These are phyloP conservation scores for Champsocephalus esox DNA, from an alignment of 2,797 vertebrate genomes.

Conservation along the genomic window DNA sequence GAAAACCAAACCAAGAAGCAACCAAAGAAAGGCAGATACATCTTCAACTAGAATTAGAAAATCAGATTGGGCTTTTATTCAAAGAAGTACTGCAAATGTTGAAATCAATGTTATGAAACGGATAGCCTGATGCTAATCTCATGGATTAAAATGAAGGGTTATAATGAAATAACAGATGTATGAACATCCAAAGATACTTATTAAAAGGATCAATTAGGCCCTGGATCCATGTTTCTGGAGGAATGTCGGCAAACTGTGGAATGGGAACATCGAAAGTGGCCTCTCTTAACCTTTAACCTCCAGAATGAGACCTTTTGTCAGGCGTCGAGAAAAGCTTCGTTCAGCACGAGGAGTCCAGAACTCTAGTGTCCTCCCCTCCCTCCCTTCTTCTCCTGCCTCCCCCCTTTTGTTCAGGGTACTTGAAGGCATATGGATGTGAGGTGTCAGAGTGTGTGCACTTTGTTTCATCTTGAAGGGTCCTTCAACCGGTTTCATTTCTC, in stretches of 20 bases:
- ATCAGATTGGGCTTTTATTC: too few species aligned
- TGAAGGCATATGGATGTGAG: slow-evolving; percentile 23
- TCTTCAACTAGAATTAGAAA: too few species aligned
- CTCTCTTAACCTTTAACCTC: slow-evolving; percentile 70
- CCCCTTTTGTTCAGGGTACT: slow-evolving; percentile 17
- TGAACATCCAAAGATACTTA: background rate
- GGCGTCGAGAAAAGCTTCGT: slow-evolving; percentile 38
- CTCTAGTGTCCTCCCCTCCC: slow-evolving; percentile 10
- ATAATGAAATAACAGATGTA: background rate
- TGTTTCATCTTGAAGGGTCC: background rate
- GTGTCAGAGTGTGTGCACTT: background rate
- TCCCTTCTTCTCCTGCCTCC: background rate
- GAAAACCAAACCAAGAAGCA: too few species aligned
- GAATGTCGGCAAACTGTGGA: slow-evolving; percentile 55
- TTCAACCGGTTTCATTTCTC: background rate
- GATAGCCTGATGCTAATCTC: too few species aligned
- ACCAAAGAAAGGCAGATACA: too few species aligned
- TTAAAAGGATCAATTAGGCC: background rate
- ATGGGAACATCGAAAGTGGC: slow-evolving; percentile 51
- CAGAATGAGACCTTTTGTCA: slow-evolving; percentile 51
- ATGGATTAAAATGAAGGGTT: background rate
- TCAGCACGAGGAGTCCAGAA: slow-evolving; percentile 12
- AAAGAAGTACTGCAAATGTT: too few species aligned
- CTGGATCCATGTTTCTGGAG: slow-evolving; percentile 16
- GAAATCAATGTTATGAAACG: too few species aligned